Evolutionary conservation across 2,888 invertebrate species (phyloP).

Genomic region (Carabus problematicus): DNA sequence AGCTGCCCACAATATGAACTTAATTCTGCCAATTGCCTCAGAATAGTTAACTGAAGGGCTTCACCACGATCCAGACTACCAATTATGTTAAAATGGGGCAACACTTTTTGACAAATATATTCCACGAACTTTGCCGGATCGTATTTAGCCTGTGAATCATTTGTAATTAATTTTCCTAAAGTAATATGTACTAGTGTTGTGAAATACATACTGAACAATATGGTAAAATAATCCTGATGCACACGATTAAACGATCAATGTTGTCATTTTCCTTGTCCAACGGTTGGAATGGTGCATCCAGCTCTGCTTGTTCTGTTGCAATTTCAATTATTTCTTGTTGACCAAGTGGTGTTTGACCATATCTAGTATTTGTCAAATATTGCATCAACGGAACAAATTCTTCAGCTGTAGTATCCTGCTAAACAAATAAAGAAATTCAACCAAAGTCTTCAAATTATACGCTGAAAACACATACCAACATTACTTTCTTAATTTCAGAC

Average conservation of each 20-base stretch:
- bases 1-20: slow-evolving; percentile 78
- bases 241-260: slow-evolving; percentile 81
- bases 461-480: slow-evolving; percentile 65
- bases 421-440: slow-evolving; percentile 16
- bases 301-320: slow-evolving; percentile 85
- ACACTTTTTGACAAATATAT: slow-evolving; percentile 84
- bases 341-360: slow-evolving; percentile 82
- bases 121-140: slow-evolving; percentile 85
- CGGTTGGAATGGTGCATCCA: slow-evolving; percentile 69
- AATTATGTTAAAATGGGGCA: slow-evolving; percentile 77
- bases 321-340: slow-evolving; percentile 88
- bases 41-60: slow-evolving; percentile 76
- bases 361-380: slow-evolving; percentile 79
- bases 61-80: slow-evolving; percentile 65
- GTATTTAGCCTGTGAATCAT: slow-evolving; percentile 74
- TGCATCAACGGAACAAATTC: slow-evolving; percentile 92
- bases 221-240: slow-evolving; percentile 84
- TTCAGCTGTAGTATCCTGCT: slow-evolving; percentile 87
- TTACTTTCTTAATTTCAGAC: slow-evolving; percentile 83
- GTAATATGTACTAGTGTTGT: slow-evolving; percentile 13
- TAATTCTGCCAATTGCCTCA: slow-evolving; percentile 89
- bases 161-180: slow-evolving; percentile 9
- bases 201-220: slow-evolving; percentile 81
- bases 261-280: slow-evolving; percentile 72
- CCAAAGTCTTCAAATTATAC: not conserved